Base-by-base conservation (phyloP, 2,888 invertebrate species). In the Temnothorax unifasciatus region DNA sequence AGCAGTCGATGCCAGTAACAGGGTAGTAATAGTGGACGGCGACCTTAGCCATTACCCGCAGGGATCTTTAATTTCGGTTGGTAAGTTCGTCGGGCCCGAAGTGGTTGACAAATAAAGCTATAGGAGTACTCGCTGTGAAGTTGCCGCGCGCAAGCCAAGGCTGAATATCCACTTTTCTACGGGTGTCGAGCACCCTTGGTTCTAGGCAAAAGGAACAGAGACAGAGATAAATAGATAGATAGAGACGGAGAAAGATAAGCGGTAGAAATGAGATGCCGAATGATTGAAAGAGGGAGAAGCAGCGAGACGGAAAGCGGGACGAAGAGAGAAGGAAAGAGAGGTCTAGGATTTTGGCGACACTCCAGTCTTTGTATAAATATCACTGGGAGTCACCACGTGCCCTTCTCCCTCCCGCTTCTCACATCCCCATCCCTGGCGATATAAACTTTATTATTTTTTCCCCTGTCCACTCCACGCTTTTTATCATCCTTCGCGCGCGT, bases 311-410 rank as follows among this genome's bases (percentile, higher is more conserved):
- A 77, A 63, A 69, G 69, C 79, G 82, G 68, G 74, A 83, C n/a
- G 63, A 68, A 69, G 85, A 74, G 73, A 75, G 86, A 83, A 76
- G 29, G 41, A 93, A 93, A 93, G 91, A 92, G 91, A 92, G 90
- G 92, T 92, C 93, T 91, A 92, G 93, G 91, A 93, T 94, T 94
- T 94, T 94, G 95, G 94, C 94, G 92, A 89, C 93, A 91, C 92
- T 94, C 94, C 94, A 94, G 92, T 86, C 91, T 91, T 89, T 92
- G 91, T 94, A 93, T 94, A 94, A 94, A 94, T 94, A 94, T 93
- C 91, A 90, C 91, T 89, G 90, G 91, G 92, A 93, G 92, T 92
- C 92, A 92, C 90, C 92, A 87, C 88, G 88, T 87, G 84, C 87
- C 86, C 88, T 77, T 69, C 2, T 79, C 87, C 38, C 69, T 69